A percentile compares a stretch with the other conserved stretches of the same genome.
phyloP scores from a whole-genome alignment of 1,140 invertebrate genomes.

The Halesus radiatus region DNA sequence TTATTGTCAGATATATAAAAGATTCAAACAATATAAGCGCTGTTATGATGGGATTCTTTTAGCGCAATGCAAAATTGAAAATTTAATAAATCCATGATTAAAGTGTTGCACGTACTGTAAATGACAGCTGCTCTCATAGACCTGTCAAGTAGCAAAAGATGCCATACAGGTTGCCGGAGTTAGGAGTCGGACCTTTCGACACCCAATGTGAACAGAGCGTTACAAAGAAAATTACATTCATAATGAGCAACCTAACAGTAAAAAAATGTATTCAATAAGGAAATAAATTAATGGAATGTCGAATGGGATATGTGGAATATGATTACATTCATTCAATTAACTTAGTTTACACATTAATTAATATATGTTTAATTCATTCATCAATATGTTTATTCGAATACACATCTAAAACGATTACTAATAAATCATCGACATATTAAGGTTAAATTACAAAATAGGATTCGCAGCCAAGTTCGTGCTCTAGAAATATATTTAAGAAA shows the following conservation, averaged over 20 bases:
- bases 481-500: too few species aligned
- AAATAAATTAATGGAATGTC: constrained; percentile 26
- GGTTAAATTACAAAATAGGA: constrained; percentile 1
- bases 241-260: background rate
- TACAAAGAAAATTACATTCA: too few species aligned
- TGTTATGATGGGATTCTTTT: too few species aligned
- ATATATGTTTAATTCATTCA: constrained; percentile 1
- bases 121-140: too few species aligned
- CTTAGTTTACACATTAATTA: background rate
- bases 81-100: too few species aligned
- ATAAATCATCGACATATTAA: constrained; percentile 11
- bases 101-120: too few species aligned
- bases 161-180: too few species aligned
- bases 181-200: too few species aligned
- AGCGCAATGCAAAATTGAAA: too few species aligned
- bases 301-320: constrained; percentile 24
- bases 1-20: background rate
- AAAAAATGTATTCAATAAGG: constrained; percentile 1
- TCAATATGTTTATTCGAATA: background rate
- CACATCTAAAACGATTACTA: background rate
- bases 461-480: background rate
- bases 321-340: constrained; percentile 20
- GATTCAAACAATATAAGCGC: too few species aligned
- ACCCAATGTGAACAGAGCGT: too few species aligned
- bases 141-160: too few species aligned